Evolutionary conservation across 2,888 invertebrate genomes (phyloP), one percentile per base, ranked within the genome.

Genomic region (Drosophila histrio): DNA sequence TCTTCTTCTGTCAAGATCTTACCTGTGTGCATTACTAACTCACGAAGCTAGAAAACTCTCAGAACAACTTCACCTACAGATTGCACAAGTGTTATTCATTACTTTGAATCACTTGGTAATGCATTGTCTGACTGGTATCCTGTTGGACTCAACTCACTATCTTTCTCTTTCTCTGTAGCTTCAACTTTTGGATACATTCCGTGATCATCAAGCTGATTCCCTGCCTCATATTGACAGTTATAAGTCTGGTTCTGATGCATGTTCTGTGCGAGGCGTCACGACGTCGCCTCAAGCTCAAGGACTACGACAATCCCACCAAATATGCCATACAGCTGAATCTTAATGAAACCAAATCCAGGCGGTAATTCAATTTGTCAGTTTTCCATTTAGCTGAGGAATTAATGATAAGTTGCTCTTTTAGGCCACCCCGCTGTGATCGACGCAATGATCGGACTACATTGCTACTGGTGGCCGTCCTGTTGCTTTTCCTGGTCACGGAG

Each of bases 401-500:
- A 22, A 11, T 8, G 0, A 15, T 2, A 2, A 9, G n/a, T 30
- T 2, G 4, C 0, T 26, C 1, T 8, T 17, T 38, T 17, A 91
- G 91, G 53, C 82, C 66, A 13, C 82, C 89, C 1, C 95, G 95
- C 87, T 93, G 94, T 30, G 96, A 96, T 87, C 94, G 95, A 61
- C 93, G 96, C 65, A 95, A 96, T 0, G 97, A 98, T 89, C 94
- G 98, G 66, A 98, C 98, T 0, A 98, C 98, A 0, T 95, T 95
- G 90, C 97, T 98, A 95, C 92, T 98, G 34, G 93, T 98, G 1
- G 97, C 97, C 0, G 96, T 98, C 0, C 93, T 98, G 1, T 91
- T 97, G 4, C 93, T 98, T 2, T 98, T 98, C 89, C 93, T 98
- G 1, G 93, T 97, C 21, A 98, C 98, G 0, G 98, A 98, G 91